A percentile compares a stretch with the other conserved stretches of the same genome.
Conservation (phyloP, 1,140 invertebrate species). For the Littorina saxatilis region DNA sequence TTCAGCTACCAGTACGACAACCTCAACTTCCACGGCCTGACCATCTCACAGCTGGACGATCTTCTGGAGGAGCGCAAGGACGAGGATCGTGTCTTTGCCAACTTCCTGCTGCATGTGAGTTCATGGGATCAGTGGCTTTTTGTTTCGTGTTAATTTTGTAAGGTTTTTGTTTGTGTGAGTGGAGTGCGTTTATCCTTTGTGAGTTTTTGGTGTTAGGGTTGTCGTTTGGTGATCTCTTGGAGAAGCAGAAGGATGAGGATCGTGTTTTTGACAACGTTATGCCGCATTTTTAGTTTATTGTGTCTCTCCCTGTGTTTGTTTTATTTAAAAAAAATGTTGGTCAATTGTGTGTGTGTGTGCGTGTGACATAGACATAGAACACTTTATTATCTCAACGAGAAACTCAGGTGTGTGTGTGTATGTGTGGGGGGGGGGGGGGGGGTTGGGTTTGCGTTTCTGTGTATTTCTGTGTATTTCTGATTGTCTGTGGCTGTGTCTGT, state of each 20-base stretch:
- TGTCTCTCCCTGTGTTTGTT: too few relatives aligned
- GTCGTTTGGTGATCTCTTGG: too few relatives aligned
- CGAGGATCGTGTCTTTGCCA: conserved; percentile 46
- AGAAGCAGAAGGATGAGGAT: too few relatives aligned
- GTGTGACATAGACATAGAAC: too few relatives aligned
- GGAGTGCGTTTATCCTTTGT: not conserved
- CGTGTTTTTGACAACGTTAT: conserved; percentile 20
- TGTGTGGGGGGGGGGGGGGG: too few relatives aligned
- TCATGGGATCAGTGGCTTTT: not conserved
- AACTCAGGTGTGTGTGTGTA: too few relatives aligned
- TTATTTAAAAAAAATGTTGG: too few relatives aligned
- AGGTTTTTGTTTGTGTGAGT: not conserved
- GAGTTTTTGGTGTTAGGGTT: not conserved
- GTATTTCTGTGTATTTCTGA: too few relatives aligned
- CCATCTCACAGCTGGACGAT: conserved; percentile 44
- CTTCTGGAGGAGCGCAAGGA: conserved; percentile 23
- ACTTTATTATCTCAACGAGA: too few relatives aligned
- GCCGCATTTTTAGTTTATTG: not conserved
- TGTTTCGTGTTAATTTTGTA: not conserved
- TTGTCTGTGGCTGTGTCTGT: too few relatives aligned
- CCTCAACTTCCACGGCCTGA: conserved; percentile 49
- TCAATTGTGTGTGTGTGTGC: too few relatives aligned
- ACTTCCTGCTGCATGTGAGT: conserved; percentile 36
- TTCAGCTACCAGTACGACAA: conserved; percentile 49
- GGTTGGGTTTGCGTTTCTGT: too few relatives aligned